phyloP scores from a whole-genome alignment of 2,888 invertebrate genomes.

The Anthrax anthrax region DNA sequence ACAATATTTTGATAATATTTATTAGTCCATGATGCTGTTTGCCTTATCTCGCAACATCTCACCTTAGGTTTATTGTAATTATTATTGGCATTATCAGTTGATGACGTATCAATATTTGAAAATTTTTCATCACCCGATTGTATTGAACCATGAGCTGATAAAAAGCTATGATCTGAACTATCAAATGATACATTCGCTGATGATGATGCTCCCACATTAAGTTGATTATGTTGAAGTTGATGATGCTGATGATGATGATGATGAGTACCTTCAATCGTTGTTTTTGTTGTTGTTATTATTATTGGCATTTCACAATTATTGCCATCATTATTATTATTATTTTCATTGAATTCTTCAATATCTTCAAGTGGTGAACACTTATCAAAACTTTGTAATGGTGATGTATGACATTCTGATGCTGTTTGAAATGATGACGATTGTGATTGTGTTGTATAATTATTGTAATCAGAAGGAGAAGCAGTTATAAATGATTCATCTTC shows the following conservation, averaged over 20 bases:
- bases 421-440: slow-evolving; percentile 54
- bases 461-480: slow-evolving; percentile 55
- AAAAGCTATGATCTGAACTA: slow-evolving; percentile 29
- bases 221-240: too few relatives aligned
- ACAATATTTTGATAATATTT: slow-evolving; percentile 37
- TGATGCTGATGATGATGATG: too few relatives aligned
- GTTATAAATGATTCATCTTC: slow-evolving; percentile 53
- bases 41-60: slow-evolving; percentile 17
- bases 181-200: slow-evolving; percentile 31
- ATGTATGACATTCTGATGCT: slow-evolving; percentile 48
- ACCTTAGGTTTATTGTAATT: slow-evolving; percentile 8
- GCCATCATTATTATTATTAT: slow-evolving; percentile 16
- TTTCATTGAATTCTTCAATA: slow-evolving; percentile 18
- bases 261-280: too few relatives aligned
- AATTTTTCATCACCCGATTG: background rate
- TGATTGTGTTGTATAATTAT: slow-evolving; percentile 43
- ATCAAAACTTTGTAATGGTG: slow-evolving; percentile 42
- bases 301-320: slow-evolving; percentile 10
- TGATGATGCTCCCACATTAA: slow-evolving; percentile 17
- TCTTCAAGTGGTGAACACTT: slow-evolving; percentile 31
- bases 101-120: background rate
- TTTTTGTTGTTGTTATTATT: too few relatives aligned
- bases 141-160: slow-evolving; percentile 21
- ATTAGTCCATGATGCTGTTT: slow-evolving; percentile 35
- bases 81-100: background rate